Evolutionary conservation across 2,113 vertebrate species (phyloP).

Genomic region (Scytalopus superciliaris): DNA sequence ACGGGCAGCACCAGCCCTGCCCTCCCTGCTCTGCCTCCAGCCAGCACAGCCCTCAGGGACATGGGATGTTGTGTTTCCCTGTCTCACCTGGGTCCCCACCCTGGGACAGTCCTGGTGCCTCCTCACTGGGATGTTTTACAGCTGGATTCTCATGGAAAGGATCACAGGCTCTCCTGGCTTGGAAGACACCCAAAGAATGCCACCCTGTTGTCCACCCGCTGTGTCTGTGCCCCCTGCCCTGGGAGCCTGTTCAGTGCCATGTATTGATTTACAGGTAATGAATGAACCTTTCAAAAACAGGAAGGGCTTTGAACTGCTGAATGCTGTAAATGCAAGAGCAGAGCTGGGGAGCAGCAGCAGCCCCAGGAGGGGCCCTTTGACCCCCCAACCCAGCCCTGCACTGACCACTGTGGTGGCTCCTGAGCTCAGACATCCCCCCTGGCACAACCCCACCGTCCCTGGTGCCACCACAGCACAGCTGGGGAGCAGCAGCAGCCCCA

Average conservation of each 20-base stretch:
- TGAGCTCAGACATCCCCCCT: not conserved
- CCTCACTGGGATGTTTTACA: not conserved
- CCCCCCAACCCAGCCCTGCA: no score
- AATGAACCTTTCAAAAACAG: not conserved
- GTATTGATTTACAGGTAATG: not conserved
- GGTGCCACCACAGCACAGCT: not conserved
- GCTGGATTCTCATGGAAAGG: no score
- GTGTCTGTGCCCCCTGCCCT: not conserved
- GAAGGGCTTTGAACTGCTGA: not conserved
- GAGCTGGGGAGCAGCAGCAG: not conserved
- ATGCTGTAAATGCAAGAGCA: not conserved
- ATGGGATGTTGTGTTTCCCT: not conserved
- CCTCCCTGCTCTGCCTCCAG: not conserved
- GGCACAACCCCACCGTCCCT: no score
- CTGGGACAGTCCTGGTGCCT: accelerated
- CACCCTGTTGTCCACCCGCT: not conserved
- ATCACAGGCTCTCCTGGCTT: no score
- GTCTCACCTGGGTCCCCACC: not conserved
- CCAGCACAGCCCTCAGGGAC: not conserved
- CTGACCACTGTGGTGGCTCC: no score
- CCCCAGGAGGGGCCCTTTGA: not conserved
- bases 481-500: not conserved
- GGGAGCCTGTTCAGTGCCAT: not conserved
- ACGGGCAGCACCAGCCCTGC: not conserved
- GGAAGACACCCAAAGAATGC: not conserved